Conservation (phyloP, 1,140 invertebrate species). For the Drosophila virilis region DNA sequence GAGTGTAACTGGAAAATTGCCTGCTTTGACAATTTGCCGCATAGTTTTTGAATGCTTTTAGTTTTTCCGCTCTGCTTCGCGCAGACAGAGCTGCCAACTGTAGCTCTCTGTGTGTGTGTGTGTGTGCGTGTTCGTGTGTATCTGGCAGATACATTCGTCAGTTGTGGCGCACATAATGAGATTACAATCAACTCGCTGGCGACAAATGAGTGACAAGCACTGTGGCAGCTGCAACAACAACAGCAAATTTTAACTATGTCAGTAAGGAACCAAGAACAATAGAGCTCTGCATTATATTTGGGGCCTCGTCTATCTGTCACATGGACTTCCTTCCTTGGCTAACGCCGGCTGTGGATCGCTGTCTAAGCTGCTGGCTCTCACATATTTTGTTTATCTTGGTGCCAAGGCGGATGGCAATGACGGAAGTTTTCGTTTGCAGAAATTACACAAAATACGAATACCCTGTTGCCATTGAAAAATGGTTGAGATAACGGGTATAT, state of each 20-base stretch:
- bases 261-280: constrained; percentile 71
- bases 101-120: not conserved
- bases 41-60: constrained; percentile 63
- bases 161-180: constrained; percentile 59
- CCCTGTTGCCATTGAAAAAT: not conserved
- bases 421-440: constrained; percentile 65
- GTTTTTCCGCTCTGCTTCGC: constrained; percentile 75
- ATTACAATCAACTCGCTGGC: constrained; percentile 70
- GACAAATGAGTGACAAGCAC: constrained; percentile 74
- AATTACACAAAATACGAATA: constrained; percentile 18
- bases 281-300: constrained; percentile 5
- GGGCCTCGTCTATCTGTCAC: constrained; percentile 50
- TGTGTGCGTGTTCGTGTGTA: constrained; percentile 3
- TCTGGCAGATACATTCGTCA: constrained; percentile 37
- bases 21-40: constrained; percentile 59
- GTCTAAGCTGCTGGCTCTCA: constrained; percentile 16
- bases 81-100: constrained; percentile 21
- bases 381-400: constrained; percentile 31
- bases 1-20: constrained; percentile 38
- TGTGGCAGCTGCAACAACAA: constrained; percentile 38
- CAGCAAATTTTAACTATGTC: constrained; percentile 60
- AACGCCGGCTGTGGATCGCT: constrained; percentile 9
- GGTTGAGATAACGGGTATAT: not conserved
- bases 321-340: constrained; percentile 55
- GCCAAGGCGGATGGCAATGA: constrained; percentile 43